These are phyloP conservation scores for Meteorus sp. DNA, from an alignment of 1,140 invertebrate species.

Conservation along the genomic window DNA sequence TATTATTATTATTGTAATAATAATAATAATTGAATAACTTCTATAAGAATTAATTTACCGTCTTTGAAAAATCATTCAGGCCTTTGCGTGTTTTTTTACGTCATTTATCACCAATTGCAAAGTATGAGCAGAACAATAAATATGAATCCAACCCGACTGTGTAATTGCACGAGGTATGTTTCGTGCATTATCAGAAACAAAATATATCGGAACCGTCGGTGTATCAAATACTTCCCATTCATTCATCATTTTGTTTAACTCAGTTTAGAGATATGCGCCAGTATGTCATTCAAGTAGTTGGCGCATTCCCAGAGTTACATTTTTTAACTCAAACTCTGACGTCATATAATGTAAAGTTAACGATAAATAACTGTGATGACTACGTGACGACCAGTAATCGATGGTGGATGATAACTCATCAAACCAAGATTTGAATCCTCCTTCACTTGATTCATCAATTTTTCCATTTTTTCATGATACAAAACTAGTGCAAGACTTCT, in stretches of 20 bases:
- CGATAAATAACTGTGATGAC: background rate
- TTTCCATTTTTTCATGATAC: slow-evolving; percentile 8
- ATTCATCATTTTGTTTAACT: background rate
- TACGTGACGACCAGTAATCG: slow-evolving; percentile 2
- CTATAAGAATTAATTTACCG: too few species aligned
- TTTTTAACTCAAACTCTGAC: background rate
- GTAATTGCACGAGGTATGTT: slow-evolving; percentile 3
- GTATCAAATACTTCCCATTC: background rate
- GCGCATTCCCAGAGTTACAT: slow-evolving; percentile 5
- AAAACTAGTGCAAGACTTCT: background rate
- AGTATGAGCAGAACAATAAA: slow-evolving; percentile 22
- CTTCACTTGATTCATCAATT: background rate
- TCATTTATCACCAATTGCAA: slow-evolving; percentile 6
- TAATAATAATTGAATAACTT: too few species aligned
- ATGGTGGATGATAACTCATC: slow-evolving; percentile 1
- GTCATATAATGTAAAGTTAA: slow-evolving; percentile 15
- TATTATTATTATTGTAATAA: background rate
- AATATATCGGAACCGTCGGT: background rate
- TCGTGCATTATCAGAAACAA: slow-evolving; percentile 11
- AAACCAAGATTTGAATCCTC: background rate
- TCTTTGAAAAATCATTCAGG: background rate
- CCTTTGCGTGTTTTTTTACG: slow-evolving; percentile 5
- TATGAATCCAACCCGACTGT: background rate
- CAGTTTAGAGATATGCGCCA: background rate
- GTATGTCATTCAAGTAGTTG: background rate